Base-by-base conservation (phyloP, 2,113 vertebrate genomes). In the Calyptommatus sinebrachiatus region DNA sequence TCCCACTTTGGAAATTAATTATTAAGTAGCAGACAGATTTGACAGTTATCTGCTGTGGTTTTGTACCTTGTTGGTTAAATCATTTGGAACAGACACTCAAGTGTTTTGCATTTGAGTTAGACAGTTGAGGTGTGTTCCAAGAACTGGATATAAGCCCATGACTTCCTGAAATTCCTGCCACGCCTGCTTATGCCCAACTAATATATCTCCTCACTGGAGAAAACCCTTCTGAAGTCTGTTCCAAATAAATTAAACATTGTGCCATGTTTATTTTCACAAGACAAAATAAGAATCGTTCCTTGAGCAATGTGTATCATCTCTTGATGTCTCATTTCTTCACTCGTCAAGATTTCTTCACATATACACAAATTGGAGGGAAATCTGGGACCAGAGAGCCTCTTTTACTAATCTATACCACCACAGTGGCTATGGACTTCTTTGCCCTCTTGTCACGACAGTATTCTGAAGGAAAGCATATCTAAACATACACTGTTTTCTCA, bases 81-180 rank as follows among this genome's bases (percentile, higher is more conserved):
- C 0, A 6, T 83, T 76, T 57, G 14, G 79, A 69, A 62, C 22
- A 26, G 26, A 73, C 73, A 16, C 28, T 67, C 71, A 16, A 80
- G 22, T 26, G 65, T 68, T 77, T 57, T 84, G 1, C 73, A 4
- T 74, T 89, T 87, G 18, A 7, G 62, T 76, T 61, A 67, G 68
- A 73, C 74, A 73, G 0, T 31, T 66, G 9, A 31, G 62, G 7
- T 73, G 7, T 12, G 20, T 79, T 65, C 67, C 71, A 80, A 68
- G 60, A 0, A 0, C 14, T 21, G 28, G 16, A 71, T 1, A 0
- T 31, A 24, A 74, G 41, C 45, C 48, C 61, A 18, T n/a, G 46
- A 70, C 1, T 74, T 16, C n/a, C 60, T 72, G 29, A 83, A 84
- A 61, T 85, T 71, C 79, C 35, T 41, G 0, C 62, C 72, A 18